Conservation (phyloP, 1,140 invertebrate species). For the Metopolophium dirhodum region DNA sequence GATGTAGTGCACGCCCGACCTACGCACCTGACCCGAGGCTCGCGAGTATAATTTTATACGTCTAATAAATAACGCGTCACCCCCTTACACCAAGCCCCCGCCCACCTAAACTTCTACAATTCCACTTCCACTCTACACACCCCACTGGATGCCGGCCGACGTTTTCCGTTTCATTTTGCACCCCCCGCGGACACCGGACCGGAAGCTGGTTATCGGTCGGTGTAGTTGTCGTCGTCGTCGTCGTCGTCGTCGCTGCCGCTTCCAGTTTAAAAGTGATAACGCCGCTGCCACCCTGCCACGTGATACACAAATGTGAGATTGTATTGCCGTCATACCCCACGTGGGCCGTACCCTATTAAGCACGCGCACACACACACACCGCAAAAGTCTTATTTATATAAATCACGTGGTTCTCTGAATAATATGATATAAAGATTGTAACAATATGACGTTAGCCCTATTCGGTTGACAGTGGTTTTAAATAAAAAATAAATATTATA, state of each 20-base stretch:
- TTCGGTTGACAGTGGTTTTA: background rate
- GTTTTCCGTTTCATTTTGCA: slow-evolving; percentile 48
- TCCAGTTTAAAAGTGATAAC: slow-evolving; percentile 33
- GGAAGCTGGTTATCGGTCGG: slow-evolving; percentile 17
- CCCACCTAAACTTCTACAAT: background rate
- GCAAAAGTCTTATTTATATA: background rate
- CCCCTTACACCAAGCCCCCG: background rate
- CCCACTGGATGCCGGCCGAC: background rate
- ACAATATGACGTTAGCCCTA: background rate
- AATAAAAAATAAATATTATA: background rate
- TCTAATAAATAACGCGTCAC: background rate
- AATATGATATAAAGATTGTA: background rate
- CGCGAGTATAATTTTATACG: slow-evolving; percentile 20
- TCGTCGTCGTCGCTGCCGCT: no score
- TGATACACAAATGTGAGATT: no score
- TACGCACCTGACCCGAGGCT: background rate
- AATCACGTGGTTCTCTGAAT: background rate
- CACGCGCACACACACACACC: no score
- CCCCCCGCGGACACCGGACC: background rate
- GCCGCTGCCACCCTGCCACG: background rate
- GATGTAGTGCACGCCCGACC: background rate
- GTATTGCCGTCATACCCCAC: background rate
- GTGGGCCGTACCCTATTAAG: background rate
- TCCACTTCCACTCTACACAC: background rate
- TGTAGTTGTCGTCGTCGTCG: background rate